These are phyloP conservation scores for Eupleurogrammus muticus DNA, from an alignment of 2,797 vertebrate species.

Conservation along the genomic window DNA sequence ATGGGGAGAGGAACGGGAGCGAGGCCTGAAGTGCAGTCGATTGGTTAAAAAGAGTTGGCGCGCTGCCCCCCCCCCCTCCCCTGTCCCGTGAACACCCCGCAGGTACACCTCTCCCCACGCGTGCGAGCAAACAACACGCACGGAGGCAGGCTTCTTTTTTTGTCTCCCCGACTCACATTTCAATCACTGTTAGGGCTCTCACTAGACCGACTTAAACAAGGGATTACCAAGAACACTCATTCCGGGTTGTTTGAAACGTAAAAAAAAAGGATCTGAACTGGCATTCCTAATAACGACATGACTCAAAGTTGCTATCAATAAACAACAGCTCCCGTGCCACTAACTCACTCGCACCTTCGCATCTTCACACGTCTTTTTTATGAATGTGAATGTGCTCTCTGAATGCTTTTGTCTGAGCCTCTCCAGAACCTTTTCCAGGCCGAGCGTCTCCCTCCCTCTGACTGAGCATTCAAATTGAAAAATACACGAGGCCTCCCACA, in stretches of 20 bases:
- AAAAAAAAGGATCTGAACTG: slow-evolving; percentile 17
- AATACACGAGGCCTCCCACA: slow-evolving; percentile 74
- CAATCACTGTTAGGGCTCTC: slow-evolving; percentile 14
- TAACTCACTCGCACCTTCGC: slow-evolving; percentile 27
- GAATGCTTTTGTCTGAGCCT: slow-evolving; percentile 46
- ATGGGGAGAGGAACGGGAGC: slow-evolving; percentile 58
- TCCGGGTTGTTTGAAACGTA: slow-evolving; percentile 7
- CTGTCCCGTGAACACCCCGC: slow-evolving; percentile 24
- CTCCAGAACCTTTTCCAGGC: slow-evolving; percentile 60
- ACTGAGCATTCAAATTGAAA: slow-evolving; percentile 65
- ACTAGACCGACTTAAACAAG: slow-evolving; percentile 12
- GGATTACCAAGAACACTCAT: slow-evolving; percentile 38
- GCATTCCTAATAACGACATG: slow-evolving; percentile 10
- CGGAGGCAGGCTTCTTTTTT: slow-evolving; percentile 15
- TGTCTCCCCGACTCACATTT: slow-evolving; percentile 36
- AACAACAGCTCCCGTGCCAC: slow-evolving; percentile 21
- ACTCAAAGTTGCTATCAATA: slow-evolving; percentile 38
- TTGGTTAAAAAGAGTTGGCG: slow-evolving; percentile 40
- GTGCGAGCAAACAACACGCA: background rate
- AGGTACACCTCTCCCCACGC: slow-evolving; percentile 10
- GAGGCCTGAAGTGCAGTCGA: slow-evolving; percentile 60
- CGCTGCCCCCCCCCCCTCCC: too few species aligned
- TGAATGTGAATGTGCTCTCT: slow-evolving; percentile 30
- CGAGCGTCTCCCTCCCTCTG: slow-evolving; percentile 56
- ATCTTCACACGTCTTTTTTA: slow-evolving; percentile 45